Conservation (phyloP, 2,113 vertebrate species). For the Lophius piscatorius region DNA sequence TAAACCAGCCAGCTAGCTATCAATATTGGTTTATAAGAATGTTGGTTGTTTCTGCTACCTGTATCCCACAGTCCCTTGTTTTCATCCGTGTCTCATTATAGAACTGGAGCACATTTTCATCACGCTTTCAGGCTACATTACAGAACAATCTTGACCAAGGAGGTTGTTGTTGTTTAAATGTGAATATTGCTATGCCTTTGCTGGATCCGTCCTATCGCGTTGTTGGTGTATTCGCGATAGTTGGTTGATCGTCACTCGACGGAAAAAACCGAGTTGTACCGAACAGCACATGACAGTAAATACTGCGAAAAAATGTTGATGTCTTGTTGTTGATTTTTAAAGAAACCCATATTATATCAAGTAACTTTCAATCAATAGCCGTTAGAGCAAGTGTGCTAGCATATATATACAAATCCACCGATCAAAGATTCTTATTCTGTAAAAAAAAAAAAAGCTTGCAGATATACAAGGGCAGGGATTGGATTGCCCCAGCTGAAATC, state of each 20-base stretch:
- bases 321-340: too few relatives aligned
- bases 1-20: conserved; percentile 49
- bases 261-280: too few relatives aligned
- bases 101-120: not conserved
- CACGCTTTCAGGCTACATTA: not conserved
- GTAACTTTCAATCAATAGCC: too few relatives aligned
- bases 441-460: too few relatives aligned
- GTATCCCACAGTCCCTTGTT: conserved; percentile 15
- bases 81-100: conserved; percentile 5
- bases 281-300: too few relatives aligned
- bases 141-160: not conserved
- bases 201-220: conserved; percentile 51
- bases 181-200: conserved; percentile 61
- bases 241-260: not conserved
- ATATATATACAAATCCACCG: too few relatives aligned
- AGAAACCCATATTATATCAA: too few relatives aligned
- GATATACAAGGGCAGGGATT: too few relatives aligned
- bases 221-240: conserved; percentile 42
- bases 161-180: conserved; percentile 62
- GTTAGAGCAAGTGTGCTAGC: too few relatives aligned
- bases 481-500: too few relatives aligned
- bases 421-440: too few relatives aligned
- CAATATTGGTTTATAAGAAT: conserved; percentile 6
- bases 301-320: too few relatives aligned
- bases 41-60: conserved; percentile 43